These are phyloP conservation scores for Piezodorus guildinii DNA, from an alignment of 1,140 invertebrate genomes.

Conservation along the genomic window DNA sequence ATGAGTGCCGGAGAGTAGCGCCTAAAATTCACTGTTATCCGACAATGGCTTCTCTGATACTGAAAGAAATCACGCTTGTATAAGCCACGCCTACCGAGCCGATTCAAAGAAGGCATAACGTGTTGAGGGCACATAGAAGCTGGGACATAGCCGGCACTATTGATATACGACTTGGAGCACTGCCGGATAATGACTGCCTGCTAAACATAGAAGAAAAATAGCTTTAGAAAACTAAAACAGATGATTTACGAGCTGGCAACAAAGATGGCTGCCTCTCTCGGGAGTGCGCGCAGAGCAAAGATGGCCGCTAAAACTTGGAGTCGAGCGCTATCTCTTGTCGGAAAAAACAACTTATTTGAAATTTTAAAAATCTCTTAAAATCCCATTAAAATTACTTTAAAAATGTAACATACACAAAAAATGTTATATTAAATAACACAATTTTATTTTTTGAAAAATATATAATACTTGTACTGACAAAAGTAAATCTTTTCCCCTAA, in stretches of 20 bases:
- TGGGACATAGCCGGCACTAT: no score
- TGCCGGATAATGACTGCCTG: no score
- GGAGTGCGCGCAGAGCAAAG: neutral
- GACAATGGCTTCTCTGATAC: conserved; percentile 2
- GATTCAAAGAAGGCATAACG: conserved; percentile 1
- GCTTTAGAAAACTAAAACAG: conserved; percentile 1
- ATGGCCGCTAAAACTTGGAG: neutral
- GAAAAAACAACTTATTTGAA: neutral
- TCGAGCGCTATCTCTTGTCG: conserved; percentile 7
- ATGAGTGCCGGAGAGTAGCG: neutral
- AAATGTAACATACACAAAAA: no score
- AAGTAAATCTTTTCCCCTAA: no score
- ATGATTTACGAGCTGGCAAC: neutral
- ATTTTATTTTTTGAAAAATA: no score
- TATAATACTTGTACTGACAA: no score
- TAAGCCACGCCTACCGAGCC: conserved; percentile 9
- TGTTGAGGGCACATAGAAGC: no score
- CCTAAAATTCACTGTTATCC: neutral
- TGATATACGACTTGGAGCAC: neutral
- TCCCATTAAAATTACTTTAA: no score
- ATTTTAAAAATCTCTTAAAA: no score
- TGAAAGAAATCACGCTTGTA: conserved; percentile 1
- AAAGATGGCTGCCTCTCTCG: conserved; percentile 4
- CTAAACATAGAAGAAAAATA: neutral
- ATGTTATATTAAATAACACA: no score